Conservation (phyloP, 1,140 invertebrate genomes). For the Aphidius gifuensis region DNA sequence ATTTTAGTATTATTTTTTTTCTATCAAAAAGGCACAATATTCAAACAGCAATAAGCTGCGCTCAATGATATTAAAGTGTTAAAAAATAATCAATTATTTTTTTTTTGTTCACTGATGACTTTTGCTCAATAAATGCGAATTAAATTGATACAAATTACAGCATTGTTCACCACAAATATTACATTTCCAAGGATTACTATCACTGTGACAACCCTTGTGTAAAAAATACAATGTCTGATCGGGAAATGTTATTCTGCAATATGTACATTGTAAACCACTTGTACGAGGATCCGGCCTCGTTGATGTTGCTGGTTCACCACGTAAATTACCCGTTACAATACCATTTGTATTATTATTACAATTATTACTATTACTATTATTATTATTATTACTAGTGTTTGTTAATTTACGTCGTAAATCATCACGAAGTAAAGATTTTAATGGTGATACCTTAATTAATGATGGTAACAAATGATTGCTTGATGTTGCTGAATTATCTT, state of each 20-base stretch:
- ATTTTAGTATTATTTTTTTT: slow-evolving; percentile 23
- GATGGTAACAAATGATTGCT: slow-evolving; percentile 61
- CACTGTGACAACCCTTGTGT: slow-evolving; percentile 95
- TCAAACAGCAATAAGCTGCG: slow-evolving; percentile 16
- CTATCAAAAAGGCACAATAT: slow-evolving; percentile 37
- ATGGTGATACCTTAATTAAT: slow-evolving; percentile 73
- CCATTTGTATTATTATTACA: slow-evolving; percentile 40
- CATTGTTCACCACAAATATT: slow-evolving; percentile 94
- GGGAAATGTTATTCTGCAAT: slow-evolving; percentile 91
- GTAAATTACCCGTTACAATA: slow-evolving; percentile 39
- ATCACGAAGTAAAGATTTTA: slow-evolving; percentile 78
- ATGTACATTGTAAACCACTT: slow-evolving; percentile 70
- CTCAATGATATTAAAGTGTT: background rate
- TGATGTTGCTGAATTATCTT: slow-evolving; percentile 59
- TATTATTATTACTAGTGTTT: slow-evolving; percentile 53
- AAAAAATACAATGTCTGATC: slow-evolving; percentile 94
- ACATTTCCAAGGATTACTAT: slow-evolving; percentile 96
- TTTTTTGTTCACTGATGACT: slow-evolving; percentile 63
- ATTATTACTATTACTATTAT: slow-evolving; percentile 41
- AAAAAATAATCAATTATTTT: background rate
- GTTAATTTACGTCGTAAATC: slow-evolving; percentile 75
- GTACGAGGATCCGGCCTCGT: slow-evolving; percentile 52
- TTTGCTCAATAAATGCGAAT: slow-evolving; percentile 91
- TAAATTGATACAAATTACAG: slow-evolving; percentile 93
- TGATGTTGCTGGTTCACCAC: slow-evolving; percentile 51